A percentile compares a stretch with the other conserved stretches of the same genome.
phyloP scores from a whole-genome alignment of 1,140 invertebrate species.

The Idris sp. region DNA sequence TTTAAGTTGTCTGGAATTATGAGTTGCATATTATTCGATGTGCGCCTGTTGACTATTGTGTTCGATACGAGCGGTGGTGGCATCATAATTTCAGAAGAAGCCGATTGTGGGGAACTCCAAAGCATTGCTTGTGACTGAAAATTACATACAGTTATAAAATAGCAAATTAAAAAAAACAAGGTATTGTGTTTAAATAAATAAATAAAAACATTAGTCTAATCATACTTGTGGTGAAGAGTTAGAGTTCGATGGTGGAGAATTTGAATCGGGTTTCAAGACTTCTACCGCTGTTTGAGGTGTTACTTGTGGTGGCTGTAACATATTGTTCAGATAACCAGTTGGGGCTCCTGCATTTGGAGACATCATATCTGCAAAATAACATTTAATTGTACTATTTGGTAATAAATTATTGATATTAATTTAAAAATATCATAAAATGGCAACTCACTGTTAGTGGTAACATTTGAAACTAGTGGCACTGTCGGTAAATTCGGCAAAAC shows the following conservation, averaged over 20 bases:
- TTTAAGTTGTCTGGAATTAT: constrained; percentile 80
- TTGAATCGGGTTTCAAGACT: constrained; percentile 71
- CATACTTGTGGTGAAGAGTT: constrained; percentile 43
- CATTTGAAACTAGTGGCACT: constrained; percentile 33
- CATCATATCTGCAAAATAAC: constrained; percentile 67
- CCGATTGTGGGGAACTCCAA: constrained; percentile 68
- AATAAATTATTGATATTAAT: no score
- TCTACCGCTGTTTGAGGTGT: constrained; percentile 53
- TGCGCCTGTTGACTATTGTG: constrained; percentile 67
- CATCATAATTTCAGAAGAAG: constrained; percentile 74
- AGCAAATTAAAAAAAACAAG: background rate
- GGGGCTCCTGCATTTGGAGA: constrained; percentile 53
- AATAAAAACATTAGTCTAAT: no score
- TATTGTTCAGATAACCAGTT: constrained; percentile 66
- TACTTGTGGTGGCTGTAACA: constrained; percentile 54
- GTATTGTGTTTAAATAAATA: background rate
- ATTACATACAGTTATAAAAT: background rate
- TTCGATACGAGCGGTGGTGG: constrained; percentile 72
- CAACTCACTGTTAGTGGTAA: constrained; percentile 45
- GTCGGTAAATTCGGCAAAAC: constrained; percentile 38
- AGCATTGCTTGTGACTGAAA: constrained; percentile 64
- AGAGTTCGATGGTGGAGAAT: constrained; percentile 66
- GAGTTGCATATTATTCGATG: constrained; percentile 74
- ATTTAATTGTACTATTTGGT: no score
- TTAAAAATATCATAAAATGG: no score